A percentile compares a stretch with the other conserved stretches of the same genome.
Conservation (phyloP, 2,113 vertebrate species). For the Ceyx cyanopectus region DNA sequence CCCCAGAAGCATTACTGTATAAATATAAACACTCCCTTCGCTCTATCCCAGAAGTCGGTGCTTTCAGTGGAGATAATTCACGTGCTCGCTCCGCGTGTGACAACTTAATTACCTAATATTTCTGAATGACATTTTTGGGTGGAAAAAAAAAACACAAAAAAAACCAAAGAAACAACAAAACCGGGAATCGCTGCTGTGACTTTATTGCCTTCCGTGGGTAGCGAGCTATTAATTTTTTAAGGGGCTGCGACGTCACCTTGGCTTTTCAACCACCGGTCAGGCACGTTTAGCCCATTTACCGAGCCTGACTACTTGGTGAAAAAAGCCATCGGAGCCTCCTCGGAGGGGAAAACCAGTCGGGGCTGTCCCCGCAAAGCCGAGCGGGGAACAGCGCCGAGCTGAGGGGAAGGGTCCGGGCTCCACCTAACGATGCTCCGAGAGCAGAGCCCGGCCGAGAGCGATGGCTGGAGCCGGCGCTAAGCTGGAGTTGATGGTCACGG, state of each 20-base stretch:
- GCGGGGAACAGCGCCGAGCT: not conserved
- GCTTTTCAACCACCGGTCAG: not conserved
- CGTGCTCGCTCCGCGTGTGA: too few species aligned
- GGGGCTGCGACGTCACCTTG: not conserved
- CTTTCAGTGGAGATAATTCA: too few species aligned
- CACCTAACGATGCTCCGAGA: not conserved
- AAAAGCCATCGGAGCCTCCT: not conserved
- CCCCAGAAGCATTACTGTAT: too few species aligned
- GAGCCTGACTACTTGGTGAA: not conserved
- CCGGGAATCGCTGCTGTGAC: not conserved
- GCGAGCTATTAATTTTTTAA: not conserved
- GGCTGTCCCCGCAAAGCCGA: not conserved
- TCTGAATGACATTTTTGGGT: not conserved
- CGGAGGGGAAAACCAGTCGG: not conserved
- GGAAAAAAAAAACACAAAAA: not conserved
- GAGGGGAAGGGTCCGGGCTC: not conserved
- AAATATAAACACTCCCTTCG: too few species aligned
- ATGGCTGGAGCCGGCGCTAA: not conserved
- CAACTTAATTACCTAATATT: slow-evolving; percentile 16
- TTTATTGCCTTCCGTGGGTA: not conserved
- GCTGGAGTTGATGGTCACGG: not conserved
- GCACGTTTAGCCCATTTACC: not conserved
- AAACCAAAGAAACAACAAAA: too few species aligned
- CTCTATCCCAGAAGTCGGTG: too few species aligned
- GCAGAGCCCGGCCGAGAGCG: not conserved